phyloP scores from a whole-genome alignment of 1,140 invertebrate genomes.

The Chironomus striatipennis region DNA sequence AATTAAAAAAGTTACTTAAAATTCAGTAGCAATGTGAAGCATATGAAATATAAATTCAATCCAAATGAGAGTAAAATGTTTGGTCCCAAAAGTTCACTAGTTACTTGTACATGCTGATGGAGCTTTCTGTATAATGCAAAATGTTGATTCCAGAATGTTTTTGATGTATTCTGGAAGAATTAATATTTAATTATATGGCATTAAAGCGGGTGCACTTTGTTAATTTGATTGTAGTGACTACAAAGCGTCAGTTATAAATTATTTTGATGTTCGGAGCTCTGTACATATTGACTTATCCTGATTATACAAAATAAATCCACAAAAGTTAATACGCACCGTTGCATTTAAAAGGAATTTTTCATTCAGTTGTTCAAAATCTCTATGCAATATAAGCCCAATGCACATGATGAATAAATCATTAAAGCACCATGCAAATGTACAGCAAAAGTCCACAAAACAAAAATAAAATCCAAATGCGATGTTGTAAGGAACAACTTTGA shows the following conservation, averaged over 20 bases:
- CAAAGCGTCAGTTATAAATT: too few relatives aligned
- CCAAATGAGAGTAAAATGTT: neutral
- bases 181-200: neutral
- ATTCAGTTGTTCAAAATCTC: neutral
- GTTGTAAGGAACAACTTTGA: neutral
- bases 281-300: too few relatives aligned
- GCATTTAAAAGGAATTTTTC: neutral
- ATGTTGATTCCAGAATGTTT: neutral
- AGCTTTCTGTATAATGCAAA: neutral
- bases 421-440: neutral
- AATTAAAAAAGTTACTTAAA: neutral
- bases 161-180: neutral
- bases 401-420: neutral
- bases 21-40: neutral
- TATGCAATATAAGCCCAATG: neutral
- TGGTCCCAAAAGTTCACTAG: neutral
- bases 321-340: neutral
- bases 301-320: too few relatives aligned
- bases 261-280: too few relatives aligned
- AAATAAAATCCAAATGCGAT: neutral
- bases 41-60: neutral
- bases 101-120: neutral
- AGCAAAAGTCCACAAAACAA: neutral
- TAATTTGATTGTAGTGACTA: too few relatives aligned
- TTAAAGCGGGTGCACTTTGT: too few relatives aligned